Evolutionary conservation across 2,113 vertebrate species (phyloP), one percentile per base, ranked within the genome.

Genomic region (Gopherus evgoodei): DNA sequence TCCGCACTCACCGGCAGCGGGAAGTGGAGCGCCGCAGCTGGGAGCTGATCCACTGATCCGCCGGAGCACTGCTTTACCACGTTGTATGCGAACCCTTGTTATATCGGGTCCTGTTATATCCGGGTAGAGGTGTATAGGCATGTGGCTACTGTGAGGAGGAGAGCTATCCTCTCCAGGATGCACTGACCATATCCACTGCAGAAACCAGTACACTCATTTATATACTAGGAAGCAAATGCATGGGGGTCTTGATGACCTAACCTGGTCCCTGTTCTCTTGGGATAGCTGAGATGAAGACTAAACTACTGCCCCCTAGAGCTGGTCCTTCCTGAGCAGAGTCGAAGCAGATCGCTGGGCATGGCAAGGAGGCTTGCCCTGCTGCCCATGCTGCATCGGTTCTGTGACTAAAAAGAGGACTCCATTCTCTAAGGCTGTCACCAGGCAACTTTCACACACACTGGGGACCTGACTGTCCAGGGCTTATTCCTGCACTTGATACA

Each of bases 161-260:
- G 47, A 49, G 8, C 35, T n/a, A n/a, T n/a, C 17, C 62, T 69
- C 62, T 65, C 11, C 72, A 44, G n/a, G 13, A 25, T 1, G 4
- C 0, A 0, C 38, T 91, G 52, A 13, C 12, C 87, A 85, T 85
- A 83, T 29, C 75, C 31, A 62, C 1, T 1, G 0, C 93, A 80
- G 47, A 86, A 75, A 38, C 4, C 5, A 10, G 1, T 69, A 35
- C 8, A 5, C 35, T 69, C 31, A 19, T 10, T 69, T 35, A 69
- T 69, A 69, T n/a, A 35, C 8, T 17, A 21, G 62, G 16, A 8
- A n/a, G 35, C 14, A 21, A 69, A 69, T 9, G 59, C 13, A 9
- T 10, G 31, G 16, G 31, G 4, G 62, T n/a, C 35, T 5, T 4
- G 62, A 13, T n/a, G 62, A 69, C 62, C 16, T 9, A 19, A 38